Conservation (phyloP, 1,140 invertebrate species). For the Euwallacea similis region DNA sequence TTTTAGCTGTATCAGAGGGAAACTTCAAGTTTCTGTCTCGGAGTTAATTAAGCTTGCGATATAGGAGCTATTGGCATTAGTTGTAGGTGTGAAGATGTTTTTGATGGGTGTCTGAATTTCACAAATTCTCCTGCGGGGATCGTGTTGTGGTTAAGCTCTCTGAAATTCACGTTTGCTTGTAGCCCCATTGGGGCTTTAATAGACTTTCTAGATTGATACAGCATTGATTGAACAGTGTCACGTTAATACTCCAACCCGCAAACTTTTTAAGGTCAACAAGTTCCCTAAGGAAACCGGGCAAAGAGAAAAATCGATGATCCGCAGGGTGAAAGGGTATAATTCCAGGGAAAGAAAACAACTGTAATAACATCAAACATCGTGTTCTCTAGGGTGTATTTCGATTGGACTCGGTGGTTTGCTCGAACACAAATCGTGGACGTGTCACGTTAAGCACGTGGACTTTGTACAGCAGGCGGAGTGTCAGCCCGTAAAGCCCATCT, state of each 20-base stretch:
- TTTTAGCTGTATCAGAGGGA: background rate
- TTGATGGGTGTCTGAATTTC: too few species aligned
- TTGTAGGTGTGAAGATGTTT: too few species aligned
- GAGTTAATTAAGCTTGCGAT: too few species aligned
- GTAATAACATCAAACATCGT: constrained; percentile 49
- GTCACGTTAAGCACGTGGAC: constrained; percentile 47
- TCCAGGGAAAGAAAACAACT: constrained; percentile 47
- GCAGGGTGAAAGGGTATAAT: constrained; percentile 37
- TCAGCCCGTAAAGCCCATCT: constrained; percentile 44
- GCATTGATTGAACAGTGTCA: too few species aligned
- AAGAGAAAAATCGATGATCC: constrained; percentile 26
- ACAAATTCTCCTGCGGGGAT: too few species aligned
- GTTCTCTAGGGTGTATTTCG: constrained; percentile 46
- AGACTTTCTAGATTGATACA: too few species aligned
- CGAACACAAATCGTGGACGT: constrained; percentile 49
- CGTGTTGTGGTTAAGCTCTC: too few species aligned
- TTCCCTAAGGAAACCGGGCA: constrained; percentile 9
- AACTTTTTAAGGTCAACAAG: background rate
- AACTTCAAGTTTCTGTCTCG: too few species aligned
- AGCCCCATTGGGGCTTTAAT: too few species aligned
- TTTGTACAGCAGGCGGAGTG: constrained; percentile 41
- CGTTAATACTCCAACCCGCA: too few species aligned
- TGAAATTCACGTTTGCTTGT: too few species aligned
- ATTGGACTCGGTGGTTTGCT: constrained; percentile 44
- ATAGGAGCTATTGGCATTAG: too few species aligned